A percentile compares a stretch with the other conserved stretches of the same genome.
These are phyloP conservation scores for Amniataba percoides DNA, from an alignment of 2,797 vertebrate species.

Conservation along the genomic window DNA sequence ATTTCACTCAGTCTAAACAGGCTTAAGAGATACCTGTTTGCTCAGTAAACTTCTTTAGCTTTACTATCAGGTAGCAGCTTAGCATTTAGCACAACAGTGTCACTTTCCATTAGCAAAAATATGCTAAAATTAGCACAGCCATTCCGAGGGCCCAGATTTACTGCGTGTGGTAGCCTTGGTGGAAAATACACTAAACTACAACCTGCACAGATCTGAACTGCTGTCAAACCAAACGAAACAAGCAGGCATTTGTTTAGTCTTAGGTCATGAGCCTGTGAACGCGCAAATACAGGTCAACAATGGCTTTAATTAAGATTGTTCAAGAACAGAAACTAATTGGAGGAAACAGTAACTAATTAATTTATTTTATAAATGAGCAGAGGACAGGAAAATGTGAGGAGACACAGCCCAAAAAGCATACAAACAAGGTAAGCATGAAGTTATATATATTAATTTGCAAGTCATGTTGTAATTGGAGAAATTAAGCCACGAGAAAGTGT, in stretches of 20 bases:
- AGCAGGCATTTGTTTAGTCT: not conserved
- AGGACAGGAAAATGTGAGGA: not conserved
- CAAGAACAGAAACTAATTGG: constrained; percentile 2
- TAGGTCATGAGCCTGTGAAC: not conserved
- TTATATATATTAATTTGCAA: not conserved
- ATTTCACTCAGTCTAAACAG: not conserved
- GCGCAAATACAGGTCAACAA: not conserved
- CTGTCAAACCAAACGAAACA: not conserved
- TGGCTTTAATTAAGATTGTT: too few relatives aligned
- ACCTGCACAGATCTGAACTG: constrained; percentile 1
- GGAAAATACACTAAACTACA: constrained; percentile 22
- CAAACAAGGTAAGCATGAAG: not conserved
- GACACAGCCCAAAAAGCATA: not conserved
- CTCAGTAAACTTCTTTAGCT: constrained; percentile 12
- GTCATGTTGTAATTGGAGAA: not conserved
- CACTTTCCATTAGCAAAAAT: constrained; percentile 60
- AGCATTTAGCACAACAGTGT: constrained; percentile 55
- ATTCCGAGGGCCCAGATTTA: constrained; percentile 13
- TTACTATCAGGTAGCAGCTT: constrained; percentile 36
- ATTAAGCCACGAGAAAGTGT: not conserved
- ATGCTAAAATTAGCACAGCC: constrained; percentile 52
- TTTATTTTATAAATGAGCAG: not conserved
- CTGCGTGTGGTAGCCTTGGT: not conserved
- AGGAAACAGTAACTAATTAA: not conserved
- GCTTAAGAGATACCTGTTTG: not conserved